Conservation (phyloP, 1,140 invertebrate genomes). For the Hyphantria cunea region DNA sequence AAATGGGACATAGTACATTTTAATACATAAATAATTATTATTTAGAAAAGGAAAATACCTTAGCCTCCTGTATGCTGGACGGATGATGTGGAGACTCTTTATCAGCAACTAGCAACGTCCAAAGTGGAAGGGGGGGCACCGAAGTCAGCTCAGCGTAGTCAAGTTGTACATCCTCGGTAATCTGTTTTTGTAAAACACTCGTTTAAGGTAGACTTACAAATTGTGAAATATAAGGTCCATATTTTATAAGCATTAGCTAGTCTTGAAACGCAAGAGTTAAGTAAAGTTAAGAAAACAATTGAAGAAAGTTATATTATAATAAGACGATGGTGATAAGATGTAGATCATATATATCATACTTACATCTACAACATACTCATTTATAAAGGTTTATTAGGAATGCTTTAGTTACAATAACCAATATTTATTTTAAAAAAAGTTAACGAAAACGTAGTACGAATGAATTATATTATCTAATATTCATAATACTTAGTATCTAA, state of each 20-base stretch:
- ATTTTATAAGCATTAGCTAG: too few species aligned
- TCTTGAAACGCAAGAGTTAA: neutral
- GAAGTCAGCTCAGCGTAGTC: conserved; percentile 98
- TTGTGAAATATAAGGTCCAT: neutral
- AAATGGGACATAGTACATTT: too few species aligned
- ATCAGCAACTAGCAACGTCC: conserved; percentile 97
- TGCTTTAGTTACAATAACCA: too few species aligned
- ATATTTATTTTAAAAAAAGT: too few species aligned
- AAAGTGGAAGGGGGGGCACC: conserved; percentile 97
- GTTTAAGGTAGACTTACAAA: neutral
- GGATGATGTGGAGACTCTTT: conserved; percentile 87
- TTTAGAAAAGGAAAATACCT: conserved; percentile 55
- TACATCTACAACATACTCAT: neutral
- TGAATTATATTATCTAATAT: too few species aligned
- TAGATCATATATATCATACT: neutral
- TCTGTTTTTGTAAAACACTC: conserved; percentile 52
- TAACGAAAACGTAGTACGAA: too few species aligned
- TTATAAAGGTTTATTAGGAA: neutral
- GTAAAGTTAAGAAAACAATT: neutral
- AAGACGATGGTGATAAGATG: too few species aligned
- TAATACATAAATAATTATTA: too few species aligned
- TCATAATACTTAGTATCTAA: too few species aligned
- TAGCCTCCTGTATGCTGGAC: conserved; percentile 78
- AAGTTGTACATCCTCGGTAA: conserved; percentile 92
- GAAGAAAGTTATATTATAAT: neutral